These are phyloP conservation scores for Oncorhynchus keta DNA, from an alignment of 2,113 vertebrate species.

Conservation along the genomic window DNA sequence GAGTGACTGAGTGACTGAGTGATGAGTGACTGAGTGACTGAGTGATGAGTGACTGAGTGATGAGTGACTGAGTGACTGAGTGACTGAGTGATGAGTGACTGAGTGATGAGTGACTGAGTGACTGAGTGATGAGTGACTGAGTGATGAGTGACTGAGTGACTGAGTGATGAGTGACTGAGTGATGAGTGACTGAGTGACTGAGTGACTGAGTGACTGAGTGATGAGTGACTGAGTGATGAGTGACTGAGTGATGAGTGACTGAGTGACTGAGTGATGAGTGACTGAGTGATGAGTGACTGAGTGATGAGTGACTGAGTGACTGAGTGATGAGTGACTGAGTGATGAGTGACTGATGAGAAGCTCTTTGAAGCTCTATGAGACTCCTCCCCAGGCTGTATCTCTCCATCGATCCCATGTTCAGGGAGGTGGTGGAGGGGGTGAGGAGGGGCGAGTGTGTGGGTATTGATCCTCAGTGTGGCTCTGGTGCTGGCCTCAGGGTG, in stretches of 20 bases:
- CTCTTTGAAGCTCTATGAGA: not conserved
- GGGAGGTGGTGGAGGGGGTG: constrained; percentile 27
- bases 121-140: not conserved
- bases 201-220: constrained; percentile 20
- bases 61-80: no score
- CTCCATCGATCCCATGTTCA: constrained; percentile 41
- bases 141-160: constrained; percentile 24
- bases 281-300: no score
- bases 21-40: not conserved
- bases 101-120: no score
- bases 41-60: not conserved
- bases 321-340: not conserved
- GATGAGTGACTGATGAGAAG: not conserved
- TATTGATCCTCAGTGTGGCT: constrained; percentile 40
- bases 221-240: no score
- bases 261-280: constrained; percentile 30
- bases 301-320: constrained; percentile 17
- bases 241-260: constrained; percentile 17
- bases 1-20: not conserved
- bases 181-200: constrained; percentile 24
- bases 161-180: constrained; percentile 22
- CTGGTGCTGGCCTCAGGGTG: constrained; percentile 67
- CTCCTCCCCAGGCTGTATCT: constrained; percentile 20
- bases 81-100: not conserved
- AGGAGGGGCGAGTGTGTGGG: constrained; percentile 9